Conservation (phyloP, 64 coral and sea anemone genomes). For the Platygyra sinensis region DNA sequence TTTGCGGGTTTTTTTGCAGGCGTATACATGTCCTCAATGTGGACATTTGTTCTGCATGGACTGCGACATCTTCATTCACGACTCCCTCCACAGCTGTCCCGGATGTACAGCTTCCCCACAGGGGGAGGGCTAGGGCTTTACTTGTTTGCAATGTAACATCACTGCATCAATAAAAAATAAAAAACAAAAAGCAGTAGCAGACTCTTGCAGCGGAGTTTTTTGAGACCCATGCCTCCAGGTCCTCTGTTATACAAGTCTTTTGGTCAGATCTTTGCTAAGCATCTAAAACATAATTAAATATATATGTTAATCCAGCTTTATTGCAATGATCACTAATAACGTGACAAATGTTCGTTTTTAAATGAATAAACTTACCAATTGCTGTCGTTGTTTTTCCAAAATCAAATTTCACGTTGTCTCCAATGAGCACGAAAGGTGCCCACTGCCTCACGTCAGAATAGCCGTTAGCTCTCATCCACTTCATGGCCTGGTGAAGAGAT, state of each 20-base stretch:
- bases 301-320: too few relatives aligned
- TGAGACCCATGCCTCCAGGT: too few relatives aligned
- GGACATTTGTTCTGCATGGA: conserved; percentile 83
- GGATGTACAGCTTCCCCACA: conserved; percentile 78
- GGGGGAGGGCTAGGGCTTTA: conserved; percentile 17
- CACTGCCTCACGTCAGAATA: neutral
- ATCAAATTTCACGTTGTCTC: neutral
- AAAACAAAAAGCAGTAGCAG: too few relatives aligned
- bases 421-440: neutral
- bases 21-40: conserved; percentile 81
- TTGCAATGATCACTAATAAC: too few relatives aligned
- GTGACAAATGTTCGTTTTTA: too few relatives aligned
- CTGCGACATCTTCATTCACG: conserved; percentile 96
- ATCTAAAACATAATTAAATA: too few relatives aligned
- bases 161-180: too few relatives aligned
- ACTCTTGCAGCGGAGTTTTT: too few relatives aligned
- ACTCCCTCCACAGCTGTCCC: conserved; percentile 92
- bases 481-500: conserved; percentile 4
- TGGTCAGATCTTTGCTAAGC: too few relatives aligned
- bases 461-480: conserved; percentile 18
- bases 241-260: too few relatives aligned
- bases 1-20: conserved; percentile 42
- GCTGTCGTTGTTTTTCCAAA: neutral
- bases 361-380: too few relatives aligned
- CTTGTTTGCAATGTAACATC: neutral